A percentile compares a stretch with the other conserved stretches of the same genome.
These are phyloP conservation scores for Mus spicilegus DNA, from an alignment of 2,113 vertebrate genomes.

Conservation along the genomic window DNA sequence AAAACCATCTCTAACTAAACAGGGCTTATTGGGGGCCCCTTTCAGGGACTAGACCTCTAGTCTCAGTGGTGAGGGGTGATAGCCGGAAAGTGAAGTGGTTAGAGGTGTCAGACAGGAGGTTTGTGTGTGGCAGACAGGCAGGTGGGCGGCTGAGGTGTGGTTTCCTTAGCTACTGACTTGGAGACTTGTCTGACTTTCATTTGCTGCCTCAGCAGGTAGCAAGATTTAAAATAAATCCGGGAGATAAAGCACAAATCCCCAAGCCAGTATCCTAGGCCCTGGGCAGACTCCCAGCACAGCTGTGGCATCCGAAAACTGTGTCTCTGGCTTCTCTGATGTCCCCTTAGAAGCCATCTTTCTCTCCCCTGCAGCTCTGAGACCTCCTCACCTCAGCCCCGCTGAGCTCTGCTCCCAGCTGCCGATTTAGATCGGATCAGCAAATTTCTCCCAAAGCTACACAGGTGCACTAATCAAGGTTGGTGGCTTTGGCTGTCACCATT, in stretches of 20 bases:
- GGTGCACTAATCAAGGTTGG: rapidly evolving
- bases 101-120: constrained; percentile 53
- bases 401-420: not conserved
- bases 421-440: not conserved
- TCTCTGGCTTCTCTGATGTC: not conserved
- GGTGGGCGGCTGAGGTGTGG: rapidly evolving
- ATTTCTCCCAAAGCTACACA: not conserved
- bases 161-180: not conserved
- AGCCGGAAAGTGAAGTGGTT: constrained; percentile 38
- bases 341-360: not conserved
- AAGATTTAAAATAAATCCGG: constrained; percentile 66
- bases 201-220: constrained; percentile 15
- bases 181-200: not conserved
- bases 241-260: constrained; percentile 53
- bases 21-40: not conserved
- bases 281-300: not conserved
- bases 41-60: rapidly evolving
- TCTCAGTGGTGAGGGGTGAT: rapidly evolving
- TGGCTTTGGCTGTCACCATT: not conserved
- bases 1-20: not conserved
- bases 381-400: too few relatives aligned
- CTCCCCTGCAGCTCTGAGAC: not conserved
- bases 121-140: not conserved
- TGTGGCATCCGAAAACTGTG: not conserved
- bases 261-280: not conserved